Base-by-base conservation (phyloP, 2,113 vertebrate genomes). In the Hydrochoerus hydrochaeris region DNA sequence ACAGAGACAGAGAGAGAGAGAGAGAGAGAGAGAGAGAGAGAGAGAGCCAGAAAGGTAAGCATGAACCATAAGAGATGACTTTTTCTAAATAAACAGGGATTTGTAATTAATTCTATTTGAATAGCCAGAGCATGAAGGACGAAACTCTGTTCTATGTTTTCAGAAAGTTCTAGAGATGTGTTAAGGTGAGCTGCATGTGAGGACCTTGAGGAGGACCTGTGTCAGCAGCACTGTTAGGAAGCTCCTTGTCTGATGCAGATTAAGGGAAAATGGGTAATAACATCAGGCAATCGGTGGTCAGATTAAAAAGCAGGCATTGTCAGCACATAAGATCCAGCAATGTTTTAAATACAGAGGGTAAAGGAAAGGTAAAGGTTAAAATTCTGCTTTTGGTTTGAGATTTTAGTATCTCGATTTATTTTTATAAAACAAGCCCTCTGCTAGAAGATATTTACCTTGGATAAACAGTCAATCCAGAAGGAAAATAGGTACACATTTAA, bases 401-500 rank as follows among this genome's bases (percentile, higher is more conserved):
- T 14, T 65, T 86, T 46, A 85, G 38, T 35, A 80, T 49, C 19
- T 95, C 67, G 69, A 52, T 89, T 86, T 52, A 77, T 83, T 93
- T 82, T 86, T 92, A 57, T 38, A 67, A 87, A 85, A 38, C 6
- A 35, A 49, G n/a, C 7, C 62, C 49, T 93, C 81, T 57, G 35
- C 46, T 85, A 32, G 73, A 32, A 92, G 78, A 52, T 58, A 26
- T 35, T 94, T 88, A 49, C 52, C 67, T 94, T 49, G 32, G 12
- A 35, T 69, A 95, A 94, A 57, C 10, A 91, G n/a, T 86, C 14
- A 57, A 44, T 30, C 85, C 49, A 44, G 58, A 89, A 91, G 32
- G 80, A 81, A 88, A 90, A 63, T 28, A 94, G 38, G 46, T 19
- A 85, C 62, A 94, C 46, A 85, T 86, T 71, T 91, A 83, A 81